Percentiles rank a stretch among this genome's conserved stretches.
These are phyloP conservation scores for Antechinus flavipes DNA, from an alignment of 2,113 vertebrate species.

Conservation along the genomic window DNA sequence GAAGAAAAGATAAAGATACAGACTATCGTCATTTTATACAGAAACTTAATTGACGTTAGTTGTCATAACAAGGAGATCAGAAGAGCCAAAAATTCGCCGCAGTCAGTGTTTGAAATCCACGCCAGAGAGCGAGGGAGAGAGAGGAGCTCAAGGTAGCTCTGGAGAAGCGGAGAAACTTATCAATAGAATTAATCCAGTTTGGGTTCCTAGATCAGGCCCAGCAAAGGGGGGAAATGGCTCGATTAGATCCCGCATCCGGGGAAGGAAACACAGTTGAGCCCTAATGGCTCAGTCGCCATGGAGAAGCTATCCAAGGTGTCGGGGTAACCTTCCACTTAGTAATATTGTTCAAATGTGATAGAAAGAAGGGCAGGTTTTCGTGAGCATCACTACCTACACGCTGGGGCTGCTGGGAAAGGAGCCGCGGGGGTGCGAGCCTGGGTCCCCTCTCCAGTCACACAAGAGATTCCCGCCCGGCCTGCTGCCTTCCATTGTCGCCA, in stretches of 20 bases:
- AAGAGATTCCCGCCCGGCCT: too few species aligned
- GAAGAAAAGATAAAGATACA: background rate
- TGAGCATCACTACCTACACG: background rate
- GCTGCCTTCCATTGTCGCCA: too few species aligned
- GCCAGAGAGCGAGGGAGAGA: background rate
- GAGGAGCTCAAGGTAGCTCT: background rate
- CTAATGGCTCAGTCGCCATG: too few species aligned
- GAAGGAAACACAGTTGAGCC: background rate
- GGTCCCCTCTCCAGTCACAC: background rate
- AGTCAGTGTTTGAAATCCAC: background rate
- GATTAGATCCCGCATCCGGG: too few species aligned
- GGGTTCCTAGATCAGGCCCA: background rate
- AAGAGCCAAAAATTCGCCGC: background rate
- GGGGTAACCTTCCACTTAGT: background rate
- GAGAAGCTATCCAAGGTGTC: too few species aligned
- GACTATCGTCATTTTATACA: background rate
- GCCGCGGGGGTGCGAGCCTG: background rate
- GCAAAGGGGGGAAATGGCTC: background rate
- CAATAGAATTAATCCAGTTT: background rate
- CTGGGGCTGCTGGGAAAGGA: background rate
- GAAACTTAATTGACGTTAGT: background rate
- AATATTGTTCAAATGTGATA: background rate
- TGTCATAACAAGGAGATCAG: background rate
- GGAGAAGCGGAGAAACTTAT: background rate
- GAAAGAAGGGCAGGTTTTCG: background rate